Evolutionary conservation across 2,888 invertebrate genomes (phyloP).

Genomic region (Callosobruchus maculatus): DNA sequence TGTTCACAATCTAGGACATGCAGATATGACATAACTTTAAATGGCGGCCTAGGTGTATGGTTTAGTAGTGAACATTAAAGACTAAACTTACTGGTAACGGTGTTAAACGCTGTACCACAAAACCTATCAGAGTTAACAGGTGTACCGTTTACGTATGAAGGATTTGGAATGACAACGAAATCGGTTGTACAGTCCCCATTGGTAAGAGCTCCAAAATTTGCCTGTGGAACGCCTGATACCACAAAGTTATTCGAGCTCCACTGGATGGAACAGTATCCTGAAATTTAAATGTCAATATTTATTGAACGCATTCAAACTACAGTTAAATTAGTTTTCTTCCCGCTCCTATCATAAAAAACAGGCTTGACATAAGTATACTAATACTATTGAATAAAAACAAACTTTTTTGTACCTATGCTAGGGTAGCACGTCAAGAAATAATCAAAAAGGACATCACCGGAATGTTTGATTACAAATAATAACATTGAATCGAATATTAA

Average conservation of each 20-base stretch:
- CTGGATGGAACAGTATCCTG: conserved; percentile 66
- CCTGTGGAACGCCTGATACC: conserved; percentile 55
- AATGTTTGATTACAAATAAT: too few relatives aligned
- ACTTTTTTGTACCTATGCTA: too few relatives aligned
- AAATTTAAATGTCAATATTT: background rate
- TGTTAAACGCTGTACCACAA: conserved; percentile 67
- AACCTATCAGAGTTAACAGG: conserved; percentile 61
- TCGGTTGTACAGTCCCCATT: conserved; percentile 59
- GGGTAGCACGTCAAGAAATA: too few relatives aligned
- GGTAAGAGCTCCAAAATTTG: conserved; percentile 50
- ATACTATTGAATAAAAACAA: too few relatives aligned
- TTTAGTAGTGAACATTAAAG: too few relatives aligned
- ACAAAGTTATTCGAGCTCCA: conserved; percentile 61
- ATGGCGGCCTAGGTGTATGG: too few relatives aligned
- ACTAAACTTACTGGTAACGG: conserved; percentile 57
- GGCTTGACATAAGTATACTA: too few relatives aligned
- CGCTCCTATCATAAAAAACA: too few relatives aligned
- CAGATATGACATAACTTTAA: too few relatives aligned
- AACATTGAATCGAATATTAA: too few relatives aligned
- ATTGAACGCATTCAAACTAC: background rate
- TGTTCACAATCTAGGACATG: too few relatives aligned
- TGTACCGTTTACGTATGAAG: conserved; percentile 48
- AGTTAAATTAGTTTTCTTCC: background rate
- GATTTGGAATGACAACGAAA: conserved; percentile 71
- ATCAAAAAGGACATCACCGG: too few relatives aligned